Percentiles rank a stretch among this genome's conserved stretches.
phyloP scores from a whole-genome alignment of 2,113 vertebrate genomes.

The Platichthys stellatus region DNA sequence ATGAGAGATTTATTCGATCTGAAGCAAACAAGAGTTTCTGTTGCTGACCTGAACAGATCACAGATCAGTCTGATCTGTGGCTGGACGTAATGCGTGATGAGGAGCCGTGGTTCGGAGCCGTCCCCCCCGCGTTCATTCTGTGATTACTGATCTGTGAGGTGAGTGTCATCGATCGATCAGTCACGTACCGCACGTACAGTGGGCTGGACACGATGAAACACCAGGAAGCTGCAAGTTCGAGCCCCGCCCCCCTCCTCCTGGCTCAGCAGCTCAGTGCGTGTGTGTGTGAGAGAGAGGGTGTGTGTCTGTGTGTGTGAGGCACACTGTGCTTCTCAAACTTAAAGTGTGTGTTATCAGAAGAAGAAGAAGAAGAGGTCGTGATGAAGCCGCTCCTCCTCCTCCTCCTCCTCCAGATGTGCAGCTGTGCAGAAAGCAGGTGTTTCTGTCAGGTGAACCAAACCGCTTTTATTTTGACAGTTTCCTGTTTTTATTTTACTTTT shows the following conservation, averaged over 20 bases:
- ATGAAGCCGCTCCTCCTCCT: conserved; percentile 53
- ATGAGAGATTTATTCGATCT: too few species aligned
- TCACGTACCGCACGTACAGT: conserved; percentile 75
- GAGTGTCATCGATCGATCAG: not conserved
- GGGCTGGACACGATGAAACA: conserved; percentile 43
- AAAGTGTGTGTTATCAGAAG: not conserved
- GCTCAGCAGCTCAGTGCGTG: not conserved
- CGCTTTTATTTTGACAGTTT: not conserved
- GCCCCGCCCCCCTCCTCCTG: conserved; percentile 1
- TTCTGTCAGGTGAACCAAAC: conserved; percentile 86
- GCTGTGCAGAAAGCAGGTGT: conserved; percentile 78
- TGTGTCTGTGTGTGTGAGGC: not conserved
- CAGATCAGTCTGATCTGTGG: too few species aligned
- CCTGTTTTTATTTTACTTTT: too few species aligned
- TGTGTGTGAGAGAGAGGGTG: too few species aligned
- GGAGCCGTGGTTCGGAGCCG: too few species aligned
- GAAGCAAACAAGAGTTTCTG: too few species aligned
- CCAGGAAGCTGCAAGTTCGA: conserved; percentile 50
- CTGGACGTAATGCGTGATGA: too few species aligned
- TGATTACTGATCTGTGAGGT: too few species aligned
- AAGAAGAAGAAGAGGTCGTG: not conserved
- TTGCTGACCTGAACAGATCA: too few species aligned
- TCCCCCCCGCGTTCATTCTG: too few species aligned
- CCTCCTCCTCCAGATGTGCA: conserved; percentile 32
- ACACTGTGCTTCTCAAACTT: not conserved